A percentile compares a stretch with the other conserved stretches of the same genome.
phyloP scores from a whole-genome alignment of 2,113 vertebrate genomes.

The Pollimyrus isidori region DNA sequence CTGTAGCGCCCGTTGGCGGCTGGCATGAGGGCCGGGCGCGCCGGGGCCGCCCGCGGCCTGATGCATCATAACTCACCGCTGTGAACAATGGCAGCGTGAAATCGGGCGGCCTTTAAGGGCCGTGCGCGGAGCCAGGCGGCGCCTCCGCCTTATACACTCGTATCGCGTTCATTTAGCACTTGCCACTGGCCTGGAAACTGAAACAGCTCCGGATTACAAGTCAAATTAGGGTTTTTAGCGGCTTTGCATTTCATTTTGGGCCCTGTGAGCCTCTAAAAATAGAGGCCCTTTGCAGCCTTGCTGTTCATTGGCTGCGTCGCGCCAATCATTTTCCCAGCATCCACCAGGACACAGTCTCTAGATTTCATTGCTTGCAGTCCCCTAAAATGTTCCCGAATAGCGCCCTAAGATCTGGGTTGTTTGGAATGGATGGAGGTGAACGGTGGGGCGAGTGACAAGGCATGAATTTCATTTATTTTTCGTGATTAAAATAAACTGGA shows the following conservation, averaged over 20 bases:
- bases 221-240: slow-evolving; percentile 41
- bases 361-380: slow-evolving; percentile 25
- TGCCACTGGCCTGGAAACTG: slow-evolving; percentile 33
- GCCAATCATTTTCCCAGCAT: slow-evolving; percentile 53
- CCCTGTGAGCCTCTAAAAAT: slow-evolving; percentile 48
- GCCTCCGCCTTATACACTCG: not conserved
- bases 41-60: not conserved
- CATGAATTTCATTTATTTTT: not conserved
- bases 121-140: slow-evolving; percentile 1
- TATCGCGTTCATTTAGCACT: slow-evolving; percentile 35
- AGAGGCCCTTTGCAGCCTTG: slow-evolving; percentile 49
- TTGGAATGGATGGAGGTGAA: not conserved
- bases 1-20: not conserved
- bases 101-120: slow-evolving; percentile 37
- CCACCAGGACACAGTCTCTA: slow-evolving; percentile 51
- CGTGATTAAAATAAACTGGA: not conserved
- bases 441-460: not conserved
- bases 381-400: slow-evolving; percentile 27
- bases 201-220: slow-evolving; percentile 40
- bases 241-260: slow-evolving; percentile 30
- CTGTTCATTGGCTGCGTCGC: slow-evolving; percentile 53
- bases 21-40: not conserved
- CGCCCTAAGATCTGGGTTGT: not conserved
- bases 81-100: slow-evolving; percentile 33
- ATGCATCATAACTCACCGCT: slow-evolving; percentile 30